Base-by-base conservation (phyloP, 2,888 invertebrate genomes). In the Zygaena filipendulae region DNA sequence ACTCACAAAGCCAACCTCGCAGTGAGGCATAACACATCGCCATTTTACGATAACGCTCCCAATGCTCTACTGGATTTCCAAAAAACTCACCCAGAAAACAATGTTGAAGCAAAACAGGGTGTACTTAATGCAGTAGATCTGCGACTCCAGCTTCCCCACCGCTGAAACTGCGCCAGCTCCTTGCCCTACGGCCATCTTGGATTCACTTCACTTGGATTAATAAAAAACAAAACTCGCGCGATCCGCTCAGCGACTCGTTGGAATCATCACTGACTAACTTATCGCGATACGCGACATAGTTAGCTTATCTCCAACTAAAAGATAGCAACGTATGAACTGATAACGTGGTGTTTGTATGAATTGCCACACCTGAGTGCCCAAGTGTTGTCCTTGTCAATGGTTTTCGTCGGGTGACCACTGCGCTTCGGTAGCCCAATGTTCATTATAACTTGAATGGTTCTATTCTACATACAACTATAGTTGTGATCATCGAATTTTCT, bases 41-140 rank as follows among this genome's bases (percentile, higher is more conserved):
- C 4, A 7, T 16, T 4, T 16, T 16, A 6, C 7, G 16, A 6
- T 7, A 6, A 7, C 16, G 16, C 7, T 7, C 5, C 7, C 7
- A 16, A 16, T 16, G 16, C 16, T 16, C 16, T 16, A 16, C 4
- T 16, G 7, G 7, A 16, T 16, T 16, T 16, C 4, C 16, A 7
- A 9, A 13, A 25, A 36, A 84, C 89, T 84, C 60, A 91, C 91
- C 90, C 90, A 90, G 49, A 88, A 69, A 27, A 92, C 82, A 27
- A 90, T 84, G 59, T 92, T 92, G 64, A 90, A 86, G 53, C 90
- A 91, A 50, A 92, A 87, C 39, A 93, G 71, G 24, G 88, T 87
- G 66, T 91, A 92, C 67, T 92, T 92, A 39, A 92, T 83, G 54
- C 88, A 86, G 39, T 87, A 87, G 49, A 92, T 91, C 55, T 88